Percentiles rank a stretch among this genome's conserved stretches.
Evolutionary conservation across 2,888 invertebrate genomes (phyloP).

Genomic region (Axea sp.): DNA sequence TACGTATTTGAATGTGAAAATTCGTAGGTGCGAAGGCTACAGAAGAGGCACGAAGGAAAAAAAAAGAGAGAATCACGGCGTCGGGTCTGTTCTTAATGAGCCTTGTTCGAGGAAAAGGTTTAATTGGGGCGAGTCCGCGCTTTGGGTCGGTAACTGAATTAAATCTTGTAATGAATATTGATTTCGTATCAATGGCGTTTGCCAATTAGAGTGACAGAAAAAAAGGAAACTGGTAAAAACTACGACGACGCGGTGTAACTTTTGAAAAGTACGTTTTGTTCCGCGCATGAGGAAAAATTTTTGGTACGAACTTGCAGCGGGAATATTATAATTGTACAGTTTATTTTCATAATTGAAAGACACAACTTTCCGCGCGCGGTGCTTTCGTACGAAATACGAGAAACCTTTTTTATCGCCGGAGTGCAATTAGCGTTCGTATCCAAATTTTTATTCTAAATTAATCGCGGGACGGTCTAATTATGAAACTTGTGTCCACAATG

Average conservation of each 20-base stretch:
- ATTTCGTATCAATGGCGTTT: conserved; percentile 14
- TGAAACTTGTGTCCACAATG: background rate
- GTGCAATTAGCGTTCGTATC: background rate
- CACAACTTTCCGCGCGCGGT: too few relatives aligned
- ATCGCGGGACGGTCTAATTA: conserved; percentile 2
- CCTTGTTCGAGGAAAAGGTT: conserved; percentile 13
- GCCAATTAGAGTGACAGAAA: background rate
- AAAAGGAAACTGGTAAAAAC: too few relatives aligned
- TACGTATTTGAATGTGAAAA: conserved; percentile 26
- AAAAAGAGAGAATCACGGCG: too few relatives aligned
- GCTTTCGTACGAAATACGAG: too few relatives aligned
- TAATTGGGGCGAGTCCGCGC: conserved; percentile 18
- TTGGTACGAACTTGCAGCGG: too few relatives aligned
- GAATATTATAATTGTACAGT: too few relatives aligned
- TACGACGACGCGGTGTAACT: too few relatives aligned
- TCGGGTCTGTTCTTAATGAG: conserved; percentile 23
- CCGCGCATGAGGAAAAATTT: too few relatives aligned
- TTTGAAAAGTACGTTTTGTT: too few relatives aligned
- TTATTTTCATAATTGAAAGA: too few relatives aligned
- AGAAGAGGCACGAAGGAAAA: background rate
- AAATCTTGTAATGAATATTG: conserved; percentile 30
- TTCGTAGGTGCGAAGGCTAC: conserved; percentile 11
- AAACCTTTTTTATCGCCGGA: too few relatives aligned
- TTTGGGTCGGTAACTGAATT: conserved; percentile 5
- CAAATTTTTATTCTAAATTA: background rate